These are phyloP conservation scores for Drosophila gunungcola DNA, from an alignment of 1,140 invertebrate genomes.

Conservation along the genomic window DNA sequence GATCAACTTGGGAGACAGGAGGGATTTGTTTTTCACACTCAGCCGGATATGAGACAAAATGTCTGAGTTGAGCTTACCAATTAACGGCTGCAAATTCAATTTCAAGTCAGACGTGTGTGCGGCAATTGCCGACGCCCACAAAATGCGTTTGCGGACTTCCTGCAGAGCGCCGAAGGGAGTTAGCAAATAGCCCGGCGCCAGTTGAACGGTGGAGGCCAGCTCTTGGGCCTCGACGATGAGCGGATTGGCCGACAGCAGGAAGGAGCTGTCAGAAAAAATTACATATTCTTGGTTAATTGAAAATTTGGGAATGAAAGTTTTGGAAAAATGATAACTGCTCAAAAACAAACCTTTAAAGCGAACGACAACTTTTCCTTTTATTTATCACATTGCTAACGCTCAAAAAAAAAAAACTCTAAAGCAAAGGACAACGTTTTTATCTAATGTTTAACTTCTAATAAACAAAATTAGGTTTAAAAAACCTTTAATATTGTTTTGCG, in stretches of 20 bases:
- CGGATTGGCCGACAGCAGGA: slow-evolving; percentile 76
- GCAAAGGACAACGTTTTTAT: too few relatives aligned
- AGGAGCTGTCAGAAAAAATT: slow-evolving; percentile 47
- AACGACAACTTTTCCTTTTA: too few relatives aligned
- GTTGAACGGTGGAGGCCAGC: slow-evolving; percentile 74
- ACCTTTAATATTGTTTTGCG: too few relatives aligned
- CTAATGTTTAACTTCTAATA: too few relatives aligned
- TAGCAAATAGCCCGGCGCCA: slow-evolving; percentile 72
- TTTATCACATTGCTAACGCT: too few relatives aligned
- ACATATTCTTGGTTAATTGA: slow-evolving; percentile 14
- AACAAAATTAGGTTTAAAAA: too few relatives aligned
- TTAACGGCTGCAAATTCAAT: slow-evolving; percentile 80
- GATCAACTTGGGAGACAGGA: slow-evolving; percentile 55
- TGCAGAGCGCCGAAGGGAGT: slow-evolving; percentile 76
- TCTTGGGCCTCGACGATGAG: slow-evolving; percentile 77
- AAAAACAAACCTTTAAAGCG: too few relatives aligned
- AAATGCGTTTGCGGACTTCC: slow-evolving; percentile 83
- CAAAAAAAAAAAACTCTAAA: too few relatives aligned
- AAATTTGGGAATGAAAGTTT: neutral
- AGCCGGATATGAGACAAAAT: slow-evolving; percentile 63
- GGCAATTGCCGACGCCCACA: slow-evolving; percentile 82
- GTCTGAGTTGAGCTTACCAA: slow-evolving; percentile 66
- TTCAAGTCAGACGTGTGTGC: slow-evolving; percentile 72
- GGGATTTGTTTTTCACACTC: neutral
- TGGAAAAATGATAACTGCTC: too few relatives aligned